Evolutionary conservation across 2,888 invertebrate genomes (phyloP), one percentile per base, ranked within the genome.

Genomic region (Nebria brevicollis): DNA sequence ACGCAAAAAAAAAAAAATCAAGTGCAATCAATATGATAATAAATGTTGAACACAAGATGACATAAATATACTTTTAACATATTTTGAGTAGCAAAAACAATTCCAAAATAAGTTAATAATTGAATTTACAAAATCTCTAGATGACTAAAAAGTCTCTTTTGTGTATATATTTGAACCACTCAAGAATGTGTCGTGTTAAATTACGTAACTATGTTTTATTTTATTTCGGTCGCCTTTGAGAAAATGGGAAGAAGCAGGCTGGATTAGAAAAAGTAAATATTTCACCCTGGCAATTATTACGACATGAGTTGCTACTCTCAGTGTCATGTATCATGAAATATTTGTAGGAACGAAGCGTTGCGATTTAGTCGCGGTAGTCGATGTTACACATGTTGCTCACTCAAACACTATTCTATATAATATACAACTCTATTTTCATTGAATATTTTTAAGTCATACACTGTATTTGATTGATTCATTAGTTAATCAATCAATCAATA

Each of bases 261-360:
- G 20, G 6, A 68, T 20, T 10, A 15, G n/a, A 26, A 7, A 13
- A 7, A 66, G 25, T 15, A 70, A 72, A 72, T 73, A 72, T 65
- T 66, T 68, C 78, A 20, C 78, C 65, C 72, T 65, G 66, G 73
- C 78, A 78, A 78, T 78, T 78, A 78, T 78, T 64, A 72, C 66
- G 73, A 77, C 77, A 77, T 77, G 77, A 73, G 73, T 78, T 78
- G 78, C 78, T 78, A 78, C 78, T 78, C 78, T 66, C 73, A 78
- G 41, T 78, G 77, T 72, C 77, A 77, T 77, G 78, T 78, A 72
- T 78, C 78, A 78, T 78, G 73, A 78, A 78, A 78, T 78, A 78
- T 78, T 78, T 78, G 78, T 73, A 15, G 65, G 26, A 70, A 70
- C 70, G 70, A 13, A 54, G 54, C 15, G 13, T 70, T 34, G n/a